A percentile compares a stretch with the other conserved stretches of the same genome.
phyloP scores from a whole-genome alignment of 2,797 vertebrate species.

The Micrastur ruficollis region DNA sequence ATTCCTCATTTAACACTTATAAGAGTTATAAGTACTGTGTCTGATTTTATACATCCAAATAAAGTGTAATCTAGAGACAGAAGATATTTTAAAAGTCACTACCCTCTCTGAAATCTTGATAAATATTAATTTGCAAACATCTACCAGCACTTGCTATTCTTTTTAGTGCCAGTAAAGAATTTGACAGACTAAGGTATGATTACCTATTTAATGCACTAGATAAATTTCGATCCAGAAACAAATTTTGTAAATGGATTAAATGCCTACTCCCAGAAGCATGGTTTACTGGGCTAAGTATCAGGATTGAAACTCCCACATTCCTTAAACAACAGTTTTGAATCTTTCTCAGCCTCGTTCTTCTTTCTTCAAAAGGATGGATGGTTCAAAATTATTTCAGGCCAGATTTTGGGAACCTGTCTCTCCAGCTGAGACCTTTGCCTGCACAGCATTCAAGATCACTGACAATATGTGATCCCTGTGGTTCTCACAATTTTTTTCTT shows the following conservation, averaged over 20 bases:
- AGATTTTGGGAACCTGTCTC: neutral
- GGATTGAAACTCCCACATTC: neutral
- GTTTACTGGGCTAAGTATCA: neutral
- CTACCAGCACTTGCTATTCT: neutral
- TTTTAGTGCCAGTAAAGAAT: neutral
- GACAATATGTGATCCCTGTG: fast-evolving
- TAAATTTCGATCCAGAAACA: conserved; percentile 16
- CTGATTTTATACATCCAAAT: neutral
- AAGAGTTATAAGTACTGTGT: neutral
- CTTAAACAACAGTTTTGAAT: neutral
- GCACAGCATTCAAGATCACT: neutral
- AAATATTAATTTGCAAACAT: neutral
- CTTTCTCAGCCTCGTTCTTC: neutral
- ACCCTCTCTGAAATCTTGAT: neutral
- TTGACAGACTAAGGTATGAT: neutral
- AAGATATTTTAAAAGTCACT: neutral
- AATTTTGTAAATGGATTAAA: conserved; percentile 42
- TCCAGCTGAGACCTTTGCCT: neutral
- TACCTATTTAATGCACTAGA: neutral
- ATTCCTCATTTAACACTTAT: neutral
- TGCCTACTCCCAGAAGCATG: neutral
- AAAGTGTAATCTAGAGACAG: neutral
- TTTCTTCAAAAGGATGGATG: neutral
- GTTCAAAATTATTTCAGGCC: neutral
- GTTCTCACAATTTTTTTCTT: too few species aligned